phyloP scores from a whole-genome alignment of 2,888 invertebrate species.

The Melieria picta region DNA sequence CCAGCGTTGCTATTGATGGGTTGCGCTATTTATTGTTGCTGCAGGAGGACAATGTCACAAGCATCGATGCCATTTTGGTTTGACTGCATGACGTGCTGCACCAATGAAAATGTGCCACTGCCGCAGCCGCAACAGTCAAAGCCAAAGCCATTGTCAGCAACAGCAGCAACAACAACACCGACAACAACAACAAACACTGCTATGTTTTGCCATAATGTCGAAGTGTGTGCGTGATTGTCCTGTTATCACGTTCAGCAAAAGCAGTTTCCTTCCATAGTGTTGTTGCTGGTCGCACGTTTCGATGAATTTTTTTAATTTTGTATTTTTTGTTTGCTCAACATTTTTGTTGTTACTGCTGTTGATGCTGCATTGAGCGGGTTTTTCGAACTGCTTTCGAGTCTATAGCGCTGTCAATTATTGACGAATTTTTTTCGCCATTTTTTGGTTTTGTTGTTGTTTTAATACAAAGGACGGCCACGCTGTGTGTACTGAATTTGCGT shows the following conservation, averaged over 20 bases:
- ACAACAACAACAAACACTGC: neutral
- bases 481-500: neutral
- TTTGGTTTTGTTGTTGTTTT: no score
- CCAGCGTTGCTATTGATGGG: no score
- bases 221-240: slow-evolving; percentile 4
- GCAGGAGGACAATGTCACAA: neutral
- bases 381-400: neutral
- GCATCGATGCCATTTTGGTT: no score
- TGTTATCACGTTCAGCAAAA: slow-evolving; percentile 18
- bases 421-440: no score
- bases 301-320: neutral
- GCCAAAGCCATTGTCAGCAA: slow-evolving; percentile 21
- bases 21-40: neutral
- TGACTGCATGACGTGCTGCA: no score
- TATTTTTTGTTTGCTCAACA: neutral
- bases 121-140: neutral
- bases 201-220: slow-evolving; percentile 5
- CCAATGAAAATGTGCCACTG: neutral
- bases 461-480: no score
- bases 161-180: slow-evolving; percentile 20
- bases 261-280: neutral
- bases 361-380: neutral
- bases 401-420: no score
- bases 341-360: neutral
- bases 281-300: neutral